These are phyloP conservation scores for Cossypha polioptera DNA, from an alignment of 2,797 vertebrate genomes.

Conservation along the genomic window DNA sequence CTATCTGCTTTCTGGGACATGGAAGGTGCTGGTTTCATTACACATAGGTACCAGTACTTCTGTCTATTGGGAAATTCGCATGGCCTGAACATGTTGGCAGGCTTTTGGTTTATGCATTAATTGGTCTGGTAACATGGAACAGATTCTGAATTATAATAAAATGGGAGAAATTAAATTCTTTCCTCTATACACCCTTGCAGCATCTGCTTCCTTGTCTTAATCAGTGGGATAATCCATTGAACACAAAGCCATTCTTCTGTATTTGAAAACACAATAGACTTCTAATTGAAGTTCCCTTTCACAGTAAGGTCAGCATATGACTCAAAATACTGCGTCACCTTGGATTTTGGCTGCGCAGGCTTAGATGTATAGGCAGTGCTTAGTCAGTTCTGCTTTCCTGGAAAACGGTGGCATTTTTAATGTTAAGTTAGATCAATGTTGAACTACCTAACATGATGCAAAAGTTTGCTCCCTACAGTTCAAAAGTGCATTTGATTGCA, in stretches of 20 bases:
- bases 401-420: background rate
- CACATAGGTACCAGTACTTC: background rate
- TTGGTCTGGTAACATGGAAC: background rate
- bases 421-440: background rate
- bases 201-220: slow-evolving; percentile 48
- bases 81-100: background rate
- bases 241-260: slow-evolving; percentile 41
- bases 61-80: background rate
- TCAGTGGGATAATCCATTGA: background rate
- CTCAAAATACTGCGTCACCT: background rate
- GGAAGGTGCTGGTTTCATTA: slow-evolving; percentile 37
- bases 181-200: background rate
- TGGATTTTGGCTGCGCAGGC: background rate
- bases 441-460: background rate
- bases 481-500: background rate
- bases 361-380: background rate
- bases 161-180: background rate
- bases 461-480: background rate
- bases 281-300: slow-evolving; percentile 21
- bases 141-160: background rate
- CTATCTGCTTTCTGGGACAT: slow-evolving; percentile 36
- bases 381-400: background rate
- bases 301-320: slow-evolving; percentile 7
- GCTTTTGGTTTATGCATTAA: background rate
- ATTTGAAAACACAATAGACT: slow-evolving; percentile 45